Conservation (phyloP, 2,888 invertebrate genomes). For the Ophion ellenae region DNA sequence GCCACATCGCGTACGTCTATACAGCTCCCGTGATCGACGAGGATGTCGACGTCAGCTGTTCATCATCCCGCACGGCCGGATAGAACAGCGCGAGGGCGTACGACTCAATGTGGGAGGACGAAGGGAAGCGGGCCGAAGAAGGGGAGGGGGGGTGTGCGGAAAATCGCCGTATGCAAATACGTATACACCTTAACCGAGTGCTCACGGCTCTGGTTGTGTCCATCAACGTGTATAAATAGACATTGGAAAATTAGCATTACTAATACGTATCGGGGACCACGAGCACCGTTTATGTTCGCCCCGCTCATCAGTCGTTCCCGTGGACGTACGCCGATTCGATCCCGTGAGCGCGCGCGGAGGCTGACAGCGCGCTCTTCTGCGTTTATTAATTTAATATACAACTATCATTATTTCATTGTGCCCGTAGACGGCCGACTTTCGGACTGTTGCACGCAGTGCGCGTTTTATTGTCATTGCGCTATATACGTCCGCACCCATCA, state of each 20-base stretch:
- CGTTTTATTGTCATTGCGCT: neutral
- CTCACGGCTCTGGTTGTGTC: conserved; percentile 48
- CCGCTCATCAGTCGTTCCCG: conserved; percentile 38
- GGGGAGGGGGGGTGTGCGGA: conserved; percentile 2
- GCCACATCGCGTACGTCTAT: too few species aligned
- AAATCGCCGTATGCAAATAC: conserved; percentile 25
- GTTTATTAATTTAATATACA: conserved; percentile 59
- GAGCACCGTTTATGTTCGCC: conserved; percentile 13
- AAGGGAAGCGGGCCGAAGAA: neutral
- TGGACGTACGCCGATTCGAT: conserved; percentile 5
- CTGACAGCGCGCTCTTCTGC: conserved; percentile 28
- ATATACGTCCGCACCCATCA: neutral
- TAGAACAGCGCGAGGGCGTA: neutral
- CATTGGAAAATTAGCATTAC: conserved; percentile 61
- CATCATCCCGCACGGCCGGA: too few species aligned
- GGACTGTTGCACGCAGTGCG: conserved; percentile 32
- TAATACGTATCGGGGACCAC: conserved; percentile 47
- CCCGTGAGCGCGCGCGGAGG: conserved; percentile 43
- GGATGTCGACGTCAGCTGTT: too few species aligned
- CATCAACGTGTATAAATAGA: conserved; percentile 61
- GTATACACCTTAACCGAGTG: conserved; percentile 26
- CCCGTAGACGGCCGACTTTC: conserved; percentile 20
- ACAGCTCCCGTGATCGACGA: too few species aligned
- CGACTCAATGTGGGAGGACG: conserved; percentile 2
- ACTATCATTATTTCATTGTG: conserved; percentile 61